These are phyloP conservation scores for Oscheius sp. DNA, from an alignment of 2,888 invertebrate species.

Conservation along the genomic window DNA sequence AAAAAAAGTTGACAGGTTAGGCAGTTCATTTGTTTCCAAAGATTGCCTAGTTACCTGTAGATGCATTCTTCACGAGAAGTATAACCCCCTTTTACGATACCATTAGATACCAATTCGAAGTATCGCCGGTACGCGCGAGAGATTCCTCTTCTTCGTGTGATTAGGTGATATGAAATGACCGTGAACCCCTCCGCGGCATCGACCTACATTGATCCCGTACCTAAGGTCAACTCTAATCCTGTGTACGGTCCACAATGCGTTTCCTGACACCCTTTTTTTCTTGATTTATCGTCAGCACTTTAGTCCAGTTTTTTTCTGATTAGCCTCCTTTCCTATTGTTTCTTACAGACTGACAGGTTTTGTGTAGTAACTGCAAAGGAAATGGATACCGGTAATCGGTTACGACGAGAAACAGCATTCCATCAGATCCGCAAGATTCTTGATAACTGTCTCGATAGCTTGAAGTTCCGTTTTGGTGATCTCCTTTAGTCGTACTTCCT, in stretches of 20 bases:
- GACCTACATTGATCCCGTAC: constrained; percentile 30
- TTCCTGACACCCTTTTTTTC: constrained; percentile 22
- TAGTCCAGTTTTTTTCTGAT: neutral
- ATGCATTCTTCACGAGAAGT: neutral
- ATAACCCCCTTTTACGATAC: constrained; percentile 15
- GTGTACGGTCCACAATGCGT: constrained; percentile 16
- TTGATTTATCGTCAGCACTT: neutral
- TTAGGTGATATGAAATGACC: constrained; percentile 33
- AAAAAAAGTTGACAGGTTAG: neutral
- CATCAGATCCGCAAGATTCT: neutral
- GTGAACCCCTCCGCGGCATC: constrained; percentile 26
- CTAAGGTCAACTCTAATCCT: constrained; percentile 27
- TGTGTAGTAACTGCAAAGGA: neutral
- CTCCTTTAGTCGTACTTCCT: too few species aligned
- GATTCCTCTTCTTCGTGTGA: constrained; percentile 22
- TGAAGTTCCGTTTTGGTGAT: too few species aligned
- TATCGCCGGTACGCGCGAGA: constrained; percentile 14
- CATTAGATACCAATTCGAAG: neutral
- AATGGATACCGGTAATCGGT: constrained; percentile 3
- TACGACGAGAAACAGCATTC: too few species aligned
- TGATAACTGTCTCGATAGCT: too few species aligned
- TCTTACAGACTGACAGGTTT: neutral
- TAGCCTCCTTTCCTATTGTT: neutral
- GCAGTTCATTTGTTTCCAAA: neutral
- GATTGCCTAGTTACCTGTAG: neutral